These are phyloP conservation scores for Leptopilina drosophilae DNA, from an alignment of 2,888 invertebrate species.

Conservation along the genomic window DNA sequence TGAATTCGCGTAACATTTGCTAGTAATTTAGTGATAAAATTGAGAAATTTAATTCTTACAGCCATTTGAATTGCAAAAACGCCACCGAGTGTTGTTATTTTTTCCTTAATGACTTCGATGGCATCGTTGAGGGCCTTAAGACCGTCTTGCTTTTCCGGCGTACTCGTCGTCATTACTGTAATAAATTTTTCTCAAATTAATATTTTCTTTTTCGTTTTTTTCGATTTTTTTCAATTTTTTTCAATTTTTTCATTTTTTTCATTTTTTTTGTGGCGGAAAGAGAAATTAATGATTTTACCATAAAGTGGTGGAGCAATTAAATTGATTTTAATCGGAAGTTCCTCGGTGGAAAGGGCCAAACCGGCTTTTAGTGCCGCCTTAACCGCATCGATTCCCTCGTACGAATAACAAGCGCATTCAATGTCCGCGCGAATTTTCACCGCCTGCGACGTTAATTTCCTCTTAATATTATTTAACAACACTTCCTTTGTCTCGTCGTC, in stretches of 20 bases:
- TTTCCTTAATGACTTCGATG: slow-evolving; percentile 90
- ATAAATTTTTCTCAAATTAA: slow-evolving; percentile 31
- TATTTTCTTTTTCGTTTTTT: no score
- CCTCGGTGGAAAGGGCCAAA: slow-evolving; percentile 92
- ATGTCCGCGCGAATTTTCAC: slow-evolving; percentile 96
- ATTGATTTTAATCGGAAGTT: slow-evolving; percentile 98
- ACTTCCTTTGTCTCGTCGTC: slow-evolving; percentile 95
- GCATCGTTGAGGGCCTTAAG: slow-evolving; percentile 93
- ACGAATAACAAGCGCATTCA: slow-evolving; percentile 96
- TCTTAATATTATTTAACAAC: slow-evolving; percentile 94
- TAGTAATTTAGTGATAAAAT: no score
- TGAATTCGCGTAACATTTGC: no score
- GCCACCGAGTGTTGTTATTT: slow-evolving; percentile 90
- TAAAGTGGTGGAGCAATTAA: slow-evolving; percentile 98
- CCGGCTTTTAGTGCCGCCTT: slow-evolving; percentile 95
- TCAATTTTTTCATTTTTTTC: no score
- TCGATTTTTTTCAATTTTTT: no score
- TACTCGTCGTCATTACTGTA: slow-evolving; percentile 97
- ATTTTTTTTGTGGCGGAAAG: no score
- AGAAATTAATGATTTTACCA: slow-evolving; percentile 77
- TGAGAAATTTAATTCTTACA: slow-evolving; percentile 79
- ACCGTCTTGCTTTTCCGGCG: slow-evolving; percentile 96
- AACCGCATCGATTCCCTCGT: slow-evolving; percentile 99
- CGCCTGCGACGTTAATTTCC: slow-evolving; percentile 97
- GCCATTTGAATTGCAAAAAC: slow-evolving; percentile 97